These are phyloP conservation scores for Caranx melampygus DNA, from an alignment of 2,113 vertebrate species.

Conservation along the genomic window DNA sequence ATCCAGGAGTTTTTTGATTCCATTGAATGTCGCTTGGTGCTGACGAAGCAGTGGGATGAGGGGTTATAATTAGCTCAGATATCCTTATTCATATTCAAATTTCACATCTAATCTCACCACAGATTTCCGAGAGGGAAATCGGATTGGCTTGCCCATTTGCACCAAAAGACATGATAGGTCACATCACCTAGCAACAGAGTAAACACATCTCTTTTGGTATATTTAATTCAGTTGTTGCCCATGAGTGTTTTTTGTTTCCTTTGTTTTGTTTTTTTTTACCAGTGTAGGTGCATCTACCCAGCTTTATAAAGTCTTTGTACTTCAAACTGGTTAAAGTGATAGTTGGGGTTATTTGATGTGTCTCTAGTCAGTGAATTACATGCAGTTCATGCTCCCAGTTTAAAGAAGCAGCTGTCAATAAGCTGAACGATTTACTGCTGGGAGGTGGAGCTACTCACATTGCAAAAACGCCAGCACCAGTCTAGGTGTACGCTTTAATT, in stretches of 20 bases:
- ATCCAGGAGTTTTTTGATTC: slow-evolving; percentile 57
- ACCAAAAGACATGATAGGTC: slow-evolving; percentile 62
- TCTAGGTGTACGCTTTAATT: too few species aligned
- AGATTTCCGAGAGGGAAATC: slow-evolving; percentile 59
- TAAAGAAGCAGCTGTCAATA: too few species aligned
- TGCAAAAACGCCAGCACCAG: too few species aligned
- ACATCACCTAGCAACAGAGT: slow-evolving; percentile 61
- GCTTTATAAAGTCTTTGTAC: neutral
- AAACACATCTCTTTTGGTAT: slow-evolving; percentile 28
- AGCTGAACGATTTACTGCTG: too few species aligned
- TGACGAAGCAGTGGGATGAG: slow-evolving; percentile 74
- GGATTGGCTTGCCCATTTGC: slow-evolving; percentile 57
- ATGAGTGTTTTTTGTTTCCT: neutral
- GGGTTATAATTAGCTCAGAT: slow-evolving; percentile 79
- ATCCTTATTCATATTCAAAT: slow-evolving; percentile 80
- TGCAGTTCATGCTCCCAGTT: too few species aligned
- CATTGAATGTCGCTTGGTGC: slow-evolving; percentile 65
- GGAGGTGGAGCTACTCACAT: too few species aligned
- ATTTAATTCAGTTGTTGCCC: slow-evolving; percentile 25
- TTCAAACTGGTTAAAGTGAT: too few species aligned
- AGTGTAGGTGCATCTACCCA: neutral
- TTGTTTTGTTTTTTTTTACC: neutral
- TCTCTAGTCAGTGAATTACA: too few species aligned
- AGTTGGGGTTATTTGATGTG: too few species aligned
- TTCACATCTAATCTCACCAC: slow-evolving; percentile 74